Evolutionary conservation across 2,113 vertebrate genomes (phyloP).

Genomic region (Phalacrocorax pelagicus): DNA sequence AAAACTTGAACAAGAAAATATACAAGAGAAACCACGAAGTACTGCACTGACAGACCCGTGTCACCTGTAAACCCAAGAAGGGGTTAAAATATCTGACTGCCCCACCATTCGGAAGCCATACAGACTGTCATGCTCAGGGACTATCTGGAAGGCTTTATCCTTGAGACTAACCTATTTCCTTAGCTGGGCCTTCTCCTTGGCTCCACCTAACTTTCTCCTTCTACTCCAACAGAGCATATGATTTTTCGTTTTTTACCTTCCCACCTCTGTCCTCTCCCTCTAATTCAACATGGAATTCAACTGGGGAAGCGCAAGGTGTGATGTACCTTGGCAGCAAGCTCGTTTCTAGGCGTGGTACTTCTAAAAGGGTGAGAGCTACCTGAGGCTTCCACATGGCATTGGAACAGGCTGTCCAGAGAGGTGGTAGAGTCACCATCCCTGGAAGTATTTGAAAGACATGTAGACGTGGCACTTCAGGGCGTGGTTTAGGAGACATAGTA

Average conservation of each 20-base stretch:
- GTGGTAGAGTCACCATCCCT: too few relatives aligned
- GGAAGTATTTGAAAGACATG: too few relatives aligned
- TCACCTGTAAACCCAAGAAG: not conserved
- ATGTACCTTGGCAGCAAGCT: not conserved
- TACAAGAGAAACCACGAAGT: not conserved
- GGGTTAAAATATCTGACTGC: not conserved
- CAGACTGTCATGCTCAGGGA: not conserved
- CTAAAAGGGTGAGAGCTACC: not conserved
- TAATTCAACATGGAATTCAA: not conserved
- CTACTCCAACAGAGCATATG: not conserved
- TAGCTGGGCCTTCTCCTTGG: not conserved
- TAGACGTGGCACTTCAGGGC: too few relatives aligned
- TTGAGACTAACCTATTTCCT: not conserved
- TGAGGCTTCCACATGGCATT: not conserved
- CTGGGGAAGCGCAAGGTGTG: not conserved
- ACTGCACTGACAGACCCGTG: not conserved
- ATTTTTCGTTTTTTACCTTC: not conserved
- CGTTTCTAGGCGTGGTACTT: not conserved
- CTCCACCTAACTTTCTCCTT: not conserved
- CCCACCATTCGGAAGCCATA: not conserved
- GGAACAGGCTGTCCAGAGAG: too few relatives aligned
- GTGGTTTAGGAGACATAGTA: too few relatives aligned
- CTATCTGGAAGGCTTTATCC: not conserved
- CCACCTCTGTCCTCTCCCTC: not conserved
- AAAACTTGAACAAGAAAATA: not conserved